Percentiles rank a stretch among this genome's conserved stretches.
phyloP scores from a whole-genome alignment of 2,888 invertebrate genomes.

The Metalampra italica region DNA sequence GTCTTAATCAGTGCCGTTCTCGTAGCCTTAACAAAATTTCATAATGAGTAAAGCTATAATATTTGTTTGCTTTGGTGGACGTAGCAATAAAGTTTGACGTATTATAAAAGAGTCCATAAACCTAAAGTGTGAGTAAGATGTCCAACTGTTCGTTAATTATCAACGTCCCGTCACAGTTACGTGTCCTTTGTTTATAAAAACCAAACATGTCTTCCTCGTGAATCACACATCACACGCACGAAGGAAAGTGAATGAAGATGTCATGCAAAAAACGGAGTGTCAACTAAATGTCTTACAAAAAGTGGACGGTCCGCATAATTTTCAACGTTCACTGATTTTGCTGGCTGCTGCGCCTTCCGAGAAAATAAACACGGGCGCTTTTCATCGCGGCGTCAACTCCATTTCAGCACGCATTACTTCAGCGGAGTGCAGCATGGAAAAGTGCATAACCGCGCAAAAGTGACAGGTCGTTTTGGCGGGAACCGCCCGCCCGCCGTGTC shows the following conservation, averaged over 20 bases:
- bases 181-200: constrained; percentile 24
- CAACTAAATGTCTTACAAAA: constrained; percentile 44
- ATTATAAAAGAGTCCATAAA: constrained; percentile 5
- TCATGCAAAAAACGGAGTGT: constrained; percentile 32
- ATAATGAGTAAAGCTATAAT: no score
- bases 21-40: no score
- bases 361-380: constrained; percentile 16
- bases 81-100: not conserved
- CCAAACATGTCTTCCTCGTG: constrained; percentile 16
- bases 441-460: constrained; percentile 39
- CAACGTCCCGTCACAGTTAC: constrained; percentile 9
- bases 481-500: constrained; percentile 34
- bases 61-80: no score
- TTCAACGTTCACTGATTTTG: constrained; percentile 11
- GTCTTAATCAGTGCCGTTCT: no score
- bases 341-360: constrained; percentile 16
- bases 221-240: constrained; percentile 36
- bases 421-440: constrained; percentile 29
- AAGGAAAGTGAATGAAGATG: constrained; percentile 42
- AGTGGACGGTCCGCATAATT: constrained; percentile 24
- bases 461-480: constrained; percentile 53
- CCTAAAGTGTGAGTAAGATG: not conserved
- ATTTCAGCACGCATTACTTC: constrained; percentile 29
- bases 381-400: constrained; percentile 34
- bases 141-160: constrained; percentile 6